Base-by-base conservation (phyloP, 2,888 invertebrate species). In the Chesias legatella region DNA sequence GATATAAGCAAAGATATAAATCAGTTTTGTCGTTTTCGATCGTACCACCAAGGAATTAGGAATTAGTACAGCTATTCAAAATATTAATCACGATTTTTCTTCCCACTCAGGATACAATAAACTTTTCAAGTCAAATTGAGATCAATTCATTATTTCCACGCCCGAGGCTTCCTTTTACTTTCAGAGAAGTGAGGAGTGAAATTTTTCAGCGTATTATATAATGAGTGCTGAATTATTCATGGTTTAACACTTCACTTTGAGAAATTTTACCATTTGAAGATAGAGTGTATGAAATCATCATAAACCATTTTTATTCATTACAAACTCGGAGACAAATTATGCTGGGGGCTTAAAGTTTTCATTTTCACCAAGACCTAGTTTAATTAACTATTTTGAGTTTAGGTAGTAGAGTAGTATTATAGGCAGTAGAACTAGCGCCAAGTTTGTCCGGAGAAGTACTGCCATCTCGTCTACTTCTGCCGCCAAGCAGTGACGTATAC, bases 201-300 rank as follows among this genome's bases (percentile, higher is more conserved):
- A 41, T 40, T 43, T 44, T 47, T 41, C 43, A 45, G 40, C 31
- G 27, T 34, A 33, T 33, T 25, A 24, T 38, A 28, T 48, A 50
- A 53, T 48, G 48, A 48, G 34, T 32, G 20, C 26, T 40, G 48
- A 53, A 53, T 53, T 42, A 53, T 48, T 53, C 53, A 53, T 48
- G 36, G 30, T 34, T 29, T 42, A 41, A 36, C 48, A 39, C 41
- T 48, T 43, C 30, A 36, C 35, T 30, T 23, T 27, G 33, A 25
- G 33, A 42, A 33, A 33, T 20, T 34, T 33, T 9, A 20, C 30
- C 30, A 40, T 45, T 29, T 26, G 13, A 17, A 8, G 20, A 2
- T n/a, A 21, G 24, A 5, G 27, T 32, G 39, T 29, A 28, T 21
- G 28, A 35, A 38, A 31, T 25, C 33, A 43, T 33, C 22, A 34